Evolutionary conservation across 2,888 invertebrate genomes (phyloP).

Genomic region (Nymphalis polychloros): DNA sequence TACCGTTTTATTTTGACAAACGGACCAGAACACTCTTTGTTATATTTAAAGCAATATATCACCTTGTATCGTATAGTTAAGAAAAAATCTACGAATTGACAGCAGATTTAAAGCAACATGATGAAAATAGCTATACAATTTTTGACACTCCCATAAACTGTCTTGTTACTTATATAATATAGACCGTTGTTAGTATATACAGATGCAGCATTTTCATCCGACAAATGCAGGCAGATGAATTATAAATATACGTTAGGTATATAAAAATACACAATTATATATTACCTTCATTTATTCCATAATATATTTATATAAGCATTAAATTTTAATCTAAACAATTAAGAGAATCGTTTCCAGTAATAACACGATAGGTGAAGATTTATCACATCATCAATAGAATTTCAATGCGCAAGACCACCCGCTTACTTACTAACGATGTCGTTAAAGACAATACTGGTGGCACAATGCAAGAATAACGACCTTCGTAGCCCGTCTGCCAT

Average conservation of each 20-base stretch:
- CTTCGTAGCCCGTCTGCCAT: conserved; percentile 67
- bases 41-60: conserved; percentile 70
- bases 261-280: too few species aligned
- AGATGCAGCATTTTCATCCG: background rate
- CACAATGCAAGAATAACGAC: conserved; percentile 80
- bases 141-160: conserved; percentile 29
- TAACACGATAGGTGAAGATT: conserved; percentile 59
- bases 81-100: conserved; percentile 53
- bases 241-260: too few species aligned
- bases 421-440: conserved; percentile 78
- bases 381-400: conserved; percentile 76
- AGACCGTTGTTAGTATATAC: too few species aligned
- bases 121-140: conserved; percentile 30
- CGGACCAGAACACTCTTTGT: conserved; percentile 70
- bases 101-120: conserved; percentile 42
- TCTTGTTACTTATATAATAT: too few species aligned
- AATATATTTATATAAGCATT: conserved; percentile 10
- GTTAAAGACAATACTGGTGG: conserved; percentile 72
- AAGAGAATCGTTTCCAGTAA: conserved; percentile 61
- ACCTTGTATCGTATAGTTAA: conserved; percentile 65
- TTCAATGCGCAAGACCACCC: conserved; percentile 78
- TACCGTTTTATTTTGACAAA: conserved; percentile 76
- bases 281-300: background rate
- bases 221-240: background rate
- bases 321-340: conserved; percentile 59